phyloP scores from a whole-genome alignment of 2,113 vertebrate genomes.

The Phocoena sinus region DNA sequence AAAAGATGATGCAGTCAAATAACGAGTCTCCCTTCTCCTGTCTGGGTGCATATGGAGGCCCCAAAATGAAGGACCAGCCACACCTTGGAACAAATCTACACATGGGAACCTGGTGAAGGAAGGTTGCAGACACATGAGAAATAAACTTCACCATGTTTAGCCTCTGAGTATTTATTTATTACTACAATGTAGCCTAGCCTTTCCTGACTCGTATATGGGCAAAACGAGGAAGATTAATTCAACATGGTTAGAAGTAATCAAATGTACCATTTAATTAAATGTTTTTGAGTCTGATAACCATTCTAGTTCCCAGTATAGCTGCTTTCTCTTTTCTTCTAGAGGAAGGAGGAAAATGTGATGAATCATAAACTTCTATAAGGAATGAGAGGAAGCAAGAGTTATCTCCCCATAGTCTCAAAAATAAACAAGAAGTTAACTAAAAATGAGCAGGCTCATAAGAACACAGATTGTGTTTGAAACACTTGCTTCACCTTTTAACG shows the following conservation, averaged over 20 bases:
- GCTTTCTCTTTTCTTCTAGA: slow-evolving; percentile 4
- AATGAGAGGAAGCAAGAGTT: background rate
- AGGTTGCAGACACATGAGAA: background rate
- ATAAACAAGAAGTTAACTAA: background rate
- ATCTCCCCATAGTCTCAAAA: background rate
- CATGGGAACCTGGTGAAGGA: background rate
- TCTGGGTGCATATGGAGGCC: background rate
- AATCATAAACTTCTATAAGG: slow-evolving; percentile 36
- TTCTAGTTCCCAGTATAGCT: slow-evolving; percentile 52
- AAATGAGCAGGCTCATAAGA: background rate
- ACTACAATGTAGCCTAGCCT: background rate
- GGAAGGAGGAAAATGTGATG: background rate
- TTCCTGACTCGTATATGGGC: slow-evolving; percentile 31
- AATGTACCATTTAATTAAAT: slow-evolving; percentile 59
- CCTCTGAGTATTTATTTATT: slow-evolving; percentile 33
- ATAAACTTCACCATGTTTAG: background rate
- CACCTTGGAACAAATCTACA: background rate
- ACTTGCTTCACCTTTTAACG: background rate
- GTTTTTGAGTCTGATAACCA: slow-evolving; percentile 51
- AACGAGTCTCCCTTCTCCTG: background rate
- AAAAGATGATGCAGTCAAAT: background rate
- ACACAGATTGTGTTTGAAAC: background rate
- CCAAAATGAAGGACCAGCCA: background rate
- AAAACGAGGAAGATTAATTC: slow-evolving; percentile 60
- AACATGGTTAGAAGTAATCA: slow-evolving; percentile 51